Base-by-base conservation (phyloP, 2,888 invertebrate species). In the Ectropis crepuscularia region DNA sequence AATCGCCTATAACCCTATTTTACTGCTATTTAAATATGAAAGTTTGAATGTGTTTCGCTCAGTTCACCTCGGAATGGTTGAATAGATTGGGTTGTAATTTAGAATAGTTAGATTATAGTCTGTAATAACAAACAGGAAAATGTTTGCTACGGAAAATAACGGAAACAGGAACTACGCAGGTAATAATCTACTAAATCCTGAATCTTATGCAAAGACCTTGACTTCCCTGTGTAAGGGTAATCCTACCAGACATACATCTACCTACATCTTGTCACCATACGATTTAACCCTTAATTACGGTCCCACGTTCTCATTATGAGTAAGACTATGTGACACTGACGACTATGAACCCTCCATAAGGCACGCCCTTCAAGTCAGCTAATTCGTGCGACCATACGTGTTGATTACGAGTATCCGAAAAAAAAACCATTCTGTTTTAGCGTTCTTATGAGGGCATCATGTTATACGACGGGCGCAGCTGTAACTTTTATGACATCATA, bases 401-500 rank as follows among this genome's bases (percentile, higher is more conserved):
- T 57, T 63, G 60, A 71, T 69, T 50, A 28, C 16, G 16, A 28
- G 16, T 28, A 68, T 57, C 36, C 48, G 54, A 6, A 47, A 62
- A 67, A 70, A 59, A 59, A 10, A 41, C 36, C 2, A 67, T 71
- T 71, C 53, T 28, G 68, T 60, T 62, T 58, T 6, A 49, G 39
- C 61, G 49, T 64, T 58, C 53, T 47, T 36, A 66, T 60, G 58
- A 53, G 43, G 50, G 16, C 58, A 57, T 61, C 50, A 64, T 48
- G 41, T 53, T 67, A 65, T 66, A 68, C 60, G 65, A 10, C 45
- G 43, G 42, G n/a, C 58, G 50, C 65, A 69, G 64, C 65, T 66
- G 63, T 66, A 59, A 49, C 48, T 61, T 63, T 51, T 54, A 57
- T 51, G 50, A 62, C 51, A 57, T 54, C 57, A 55, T 16, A 57